phyloP scores from a whole-genome alignment of 2,113 vertebrate genomes.

The Clinocottus analis region DNA sequence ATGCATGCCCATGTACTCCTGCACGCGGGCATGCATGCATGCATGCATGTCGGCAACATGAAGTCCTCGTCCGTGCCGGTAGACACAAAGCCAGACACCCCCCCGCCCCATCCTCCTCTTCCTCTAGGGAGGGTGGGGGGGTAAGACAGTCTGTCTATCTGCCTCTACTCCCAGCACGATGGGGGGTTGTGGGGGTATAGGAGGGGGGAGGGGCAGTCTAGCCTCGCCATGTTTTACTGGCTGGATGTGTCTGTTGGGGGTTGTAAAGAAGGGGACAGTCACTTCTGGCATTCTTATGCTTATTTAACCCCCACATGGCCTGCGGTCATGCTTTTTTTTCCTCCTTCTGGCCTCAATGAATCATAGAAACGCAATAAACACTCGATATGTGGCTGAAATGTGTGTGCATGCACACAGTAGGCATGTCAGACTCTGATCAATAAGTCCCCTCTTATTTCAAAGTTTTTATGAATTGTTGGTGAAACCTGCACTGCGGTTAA shows the following conservation, averaged over 20 bases:
- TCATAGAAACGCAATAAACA: constrained; percentile 25
- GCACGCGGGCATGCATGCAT: constrained; percentile 27
- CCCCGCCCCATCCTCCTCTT: constrained; percentile 52
- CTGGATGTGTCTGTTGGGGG: constrained; percentile 65
- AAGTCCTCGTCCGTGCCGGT: constrained; percentile 46
- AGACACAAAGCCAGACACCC: constrained; percentile 66
- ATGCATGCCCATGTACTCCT: constrained; percentile 34
- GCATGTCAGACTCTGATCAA: constrained; percentile 3
- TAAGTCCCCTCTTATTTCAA: not conserved
- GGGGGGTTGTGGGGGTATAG: constrained; percentile 47
- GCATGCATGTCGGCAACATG: constrained; percentile 37
- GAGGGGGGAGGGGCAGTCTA: constrained; percentile 59
- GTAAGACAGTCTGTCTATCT: constrained; percentile 80
- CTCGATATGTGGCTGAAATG: constrained; percentile 1
- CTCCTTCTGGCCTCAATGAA: constrained; percentile 38
- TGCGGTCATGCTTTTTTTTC: constrained; percentile 44
- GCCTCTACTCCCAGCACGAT: constrained; percentile 64
- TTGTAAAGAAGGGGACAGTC: constrained; percentile 54
- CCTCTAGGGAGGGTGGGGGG: constrained; percentile 37
- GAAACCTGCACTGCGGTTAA: constrained; percentile 14
- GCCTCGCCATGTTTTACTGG: constrained; percentile 61
- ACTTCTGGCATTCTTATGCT: constrained; percentile 73
- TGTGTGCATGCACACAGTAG: not conserved
- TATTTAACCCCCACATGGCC: constrained; percentile 58
- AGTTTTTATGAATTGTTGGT: not conserved